Conservation (phyloP, 2,888 invertebrate species). For the Eilema sororculum region DNA sequence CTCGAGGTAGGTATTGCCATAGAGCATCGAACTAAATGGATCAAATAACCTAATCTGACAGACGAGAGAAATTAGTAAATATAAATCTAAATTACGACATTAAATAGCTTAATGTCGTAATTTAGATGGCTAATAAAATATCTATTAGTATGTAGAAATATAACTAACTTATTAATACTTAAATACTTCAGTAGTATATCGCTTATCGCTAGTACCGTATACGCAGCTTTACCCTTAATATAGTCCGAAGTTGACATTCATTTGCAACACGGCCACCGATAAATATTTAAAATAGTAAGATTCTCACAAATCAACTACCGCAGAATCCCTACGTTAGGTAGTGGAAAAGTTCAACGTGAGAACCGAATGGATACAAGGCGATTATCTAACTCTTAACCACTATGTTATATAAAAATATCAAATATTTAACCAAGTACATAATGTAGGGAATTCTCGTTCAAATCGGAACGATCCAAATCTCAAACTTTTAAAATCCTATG, state of each 20-base stretch:
- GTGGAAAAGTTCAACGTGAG: conserved; percentile 26
- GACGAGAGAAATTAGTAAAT: too few relatives aligned
- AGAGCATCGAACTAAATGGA: too few relatives aligned
- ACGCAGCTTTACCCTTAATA: conserved; percentile 25
- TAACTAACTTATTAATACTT: background rate
- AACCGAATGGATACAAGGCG: background rate
- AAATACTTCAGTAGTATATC: background rate
- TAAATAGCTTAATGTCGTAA: too few relatives aligned
- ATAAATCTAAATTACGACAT: too few relatives aligned
- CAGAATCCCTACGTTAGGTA: conserved; percentile 22
- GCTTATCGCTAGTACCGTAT: conserved; percentile 23
- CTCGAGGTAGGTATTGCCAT: too few relatives aligned
- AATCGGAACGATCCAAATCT: background rate
- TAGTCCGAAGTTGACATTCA: conserved; percentile 31
- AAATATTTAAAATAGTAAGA: conserved; percentile 41
- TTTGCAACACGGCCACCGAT: conserved; percentile 23
- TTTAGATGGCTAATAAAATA: too few relatives aligned
- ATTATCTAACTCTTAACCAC: conserved; percentile 20
- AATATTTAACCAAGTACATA: background rate
- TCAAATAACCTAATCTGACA: too few relatives aligned
- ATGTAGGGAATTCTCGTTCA: background rate
- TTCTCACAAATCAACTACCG: conserved; percentile 22
- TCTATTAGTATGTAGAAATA: too few relatives aligned
- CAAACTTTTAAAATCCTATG: background rate
- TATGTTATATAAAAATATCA: conserved; percentile 28